Base-by-base conservation (phyloP, 2,113 vertebrate genomes). In the Cavia porcellus region DNA sequence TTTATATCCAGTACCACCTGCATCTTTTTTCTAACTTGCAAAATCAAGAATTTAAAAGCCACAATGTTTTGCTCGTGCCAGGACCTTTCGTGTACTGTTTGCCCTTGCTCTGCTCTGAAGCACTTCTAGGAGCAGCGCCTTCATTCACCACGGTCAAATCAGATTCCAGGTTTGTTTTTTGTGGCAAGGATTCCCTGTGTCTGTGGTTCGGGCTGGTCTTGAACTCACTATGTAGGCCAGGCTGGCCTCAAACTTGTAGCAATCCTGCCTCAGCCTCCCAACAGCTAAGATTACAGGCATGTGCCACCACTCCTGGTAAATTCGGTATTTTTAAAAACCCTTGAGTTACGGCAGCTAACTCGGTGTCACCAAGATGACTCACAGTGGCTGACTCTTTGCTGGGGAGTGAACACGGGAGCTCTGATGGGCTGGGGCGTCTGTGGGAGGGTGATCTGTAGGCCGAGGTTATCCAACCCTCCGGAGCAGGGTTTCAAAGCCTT, bases 1-100 rank as follows among this genome's bases (percentile, higher is more conserved):
- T 24, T 68, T 59, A 12, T 35, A 50, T 45, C n/a, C 45, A 61
- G 15, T n/a, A 68, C 45, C 57, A 22, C 35, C 47, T 72, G 35
- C 52, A 6, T 3, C 61, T 45, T 85, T 61, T 57, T 42, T 89
- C 19, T 10, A 68, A 84, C 32, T 28, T 13, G 70, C 11, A 80
- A 42, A 85, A 15, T 61, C 61, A 93, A 85, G 80, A 72, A n/a
- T 28, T 42, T 61, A 79, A 89, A 89, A 93, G 35, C 47, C 83
- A 38, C 66, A 38, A 50, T 22, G 19, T 38, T 20, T 24, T 85
- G 70, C 47, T 22, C 47, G 35, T 3, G 20, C 5, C 72, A 38
- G 6, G 1, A 7, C 42, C n/a, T 57, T 74, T 57, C 45, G 45
- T 64, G 2, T 30, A 17, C 17, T 32, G 38, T 30, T 28, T 86